A percentile compares a stretch with the other conserved stretches of the same genome.
These are phyloP conservation scores for Pteropus alecto DNA, from an alignment of 2,113 vertebrate genomes.

Conservation along the genomic window DNA sequence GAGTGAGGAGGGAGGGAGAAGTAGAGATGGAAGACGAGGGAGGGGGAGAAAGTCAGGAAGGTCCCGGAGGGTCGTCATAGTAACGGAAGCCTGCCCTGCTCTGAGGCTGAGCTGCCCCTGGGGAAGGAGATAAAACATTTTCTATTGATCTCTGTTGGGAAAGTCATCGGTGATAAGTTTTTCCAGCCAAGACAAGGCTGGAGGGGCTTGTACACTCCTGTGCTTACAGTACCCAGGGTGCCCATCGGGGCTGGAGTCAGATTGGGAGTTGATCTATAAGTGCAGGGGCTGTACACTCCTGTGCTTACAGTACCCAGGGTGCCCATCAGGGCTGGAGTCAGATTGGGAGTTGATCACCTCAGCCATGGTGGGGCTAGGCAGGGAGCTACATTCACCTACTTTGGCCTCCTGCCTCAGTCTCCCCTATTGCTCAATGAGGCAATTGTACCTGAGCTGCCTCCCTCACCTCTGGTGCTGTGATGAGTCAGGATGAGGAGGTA, in stretches of 20 bases:
- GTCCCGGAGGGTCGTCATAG: slow-evolving; percentile 84
- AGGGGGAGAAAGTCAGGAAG: slow-evolving; percentile 74
- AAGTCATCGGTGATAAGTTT: slow-evolving; percentile 82
- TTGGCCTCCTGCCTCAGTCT: background rate
- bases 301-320: background rate
- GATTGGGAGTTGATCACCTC: background rate
- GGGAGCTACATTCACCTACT: background rate
- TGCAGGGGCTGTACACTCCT: background rate
- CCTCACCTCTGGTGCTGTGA: background rate
- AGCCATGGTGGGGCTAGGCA: background rate
- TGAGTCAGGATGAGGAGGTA: background rate
- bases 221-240: too few relatives aligned
- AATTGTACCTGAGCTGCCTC: background rate
- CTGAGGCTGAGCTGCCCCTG: slow-evolving; percentile 78
- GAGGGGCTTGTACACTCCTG: background rate
- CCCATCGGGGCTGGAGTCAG: background rate
- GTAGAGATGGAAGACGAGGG: background rate
- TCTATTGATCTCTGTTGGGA: slow-evolving; percentile 84
- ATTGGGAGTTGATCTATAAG: too few relatives aligned
- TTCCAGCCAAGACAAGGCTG: slow-evolving; percentile 65
- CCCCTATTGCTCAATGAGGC: background rate
- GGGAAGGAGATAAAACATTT: slow-evolving; percentile 88
- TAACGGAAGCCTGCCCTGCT: slow-evolving; percentile 82
- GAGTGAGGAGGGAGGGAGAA: too few relatives aligned
- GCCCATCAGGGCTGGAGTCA: background rate